These are phyloP conservation scores for Macrotus californicus DNA, from an alignment of 2,113 vertebrate species.

Conservation along the genomic window DNA sequence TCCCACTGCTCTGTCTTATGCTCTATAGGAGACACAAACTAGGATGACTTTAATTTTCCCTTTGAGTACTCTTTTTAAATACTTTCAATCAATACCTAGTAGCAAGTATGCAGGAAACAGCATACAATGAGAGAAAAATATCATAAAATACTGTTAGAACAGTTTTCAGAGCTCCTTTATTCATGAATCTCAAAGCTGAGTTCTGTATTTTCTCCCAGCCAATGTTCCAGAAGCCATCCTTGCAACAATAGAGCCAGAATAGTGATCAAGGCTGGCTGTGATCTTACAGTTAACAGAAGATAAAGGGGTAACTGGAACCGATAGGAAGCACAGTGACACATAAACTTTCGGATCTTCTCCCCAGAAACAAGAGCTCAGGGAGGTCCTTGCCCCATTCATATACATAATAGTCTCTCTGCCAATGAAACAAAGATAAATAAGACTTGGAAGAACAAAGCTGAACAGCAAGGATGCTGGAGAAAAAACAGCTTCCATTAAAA, in stretches of 20 bases:
- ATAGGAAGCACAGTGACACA: not conserved
- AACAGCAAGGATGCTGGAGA: not conserved
- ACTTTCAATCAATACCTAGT: not conserved
- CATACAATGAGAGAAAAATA: not conserved
- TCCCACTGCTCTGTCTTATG: not conserved
- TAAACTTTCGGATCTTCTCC: not conserved
- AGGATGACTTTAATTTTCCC: not conserved
- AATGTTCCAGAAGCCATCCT: not conserved
- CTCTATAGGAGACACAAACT: not conserved
- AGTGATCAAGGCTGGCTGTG: not conserved
- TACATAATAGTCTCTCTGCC: not conserved
- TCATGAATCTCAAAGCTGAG: constrained; percentile 6
- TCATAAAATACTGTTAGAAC: not conserved
- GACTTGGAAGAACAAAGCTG: not conserved
- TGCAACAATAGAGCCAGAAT: not conserved
- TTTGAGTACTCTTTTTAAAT: not conserved
- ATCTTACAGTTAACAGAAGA: not conserved
- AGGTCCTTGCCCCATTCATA: not conserved
- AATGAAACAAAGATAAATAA: not conserved
- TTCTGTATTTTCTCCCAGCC: constrained; percentile 18
- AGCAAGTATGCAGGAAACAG: not conserved
- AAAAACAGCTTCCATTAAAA: not conserved
- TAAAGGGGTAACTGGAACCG: not conserved
- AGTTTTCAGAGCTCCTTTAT: constrained; percentile 7
- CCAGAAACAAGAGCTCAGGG: not conserved